A percentile compares a stretch with the other conserved stretches of the same genome.
Conservation (phyloP, 2,888 invertebrate species). For the Folsomia manolachei region DNA sequence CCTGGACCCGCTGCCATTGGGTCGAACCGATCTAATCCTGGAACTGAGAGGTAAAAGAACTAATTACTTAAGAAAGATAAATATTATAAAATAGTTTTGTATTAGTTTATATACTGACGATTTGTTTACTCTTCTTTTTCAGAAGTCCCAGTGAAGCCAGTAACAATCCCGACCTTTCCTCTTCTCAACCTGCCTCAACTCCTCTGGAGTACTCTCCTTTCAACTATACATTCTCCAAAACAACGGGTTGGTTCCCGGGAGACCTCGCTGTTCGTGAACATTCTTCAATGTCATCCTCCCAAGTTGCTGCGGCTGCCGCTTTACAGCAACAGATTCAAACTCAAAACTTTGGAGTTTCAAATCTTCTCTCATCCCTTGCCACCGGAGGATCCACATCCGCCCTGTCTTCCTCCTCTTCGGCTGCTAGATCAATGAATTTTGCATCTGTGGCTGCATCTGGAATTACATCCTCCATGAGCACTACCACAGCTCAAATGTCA, state of each 20-base stretch:
- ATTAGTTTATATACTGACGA: neutral
- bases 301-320: neutral
- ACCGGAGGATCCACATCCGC: conserved; percentile 28
- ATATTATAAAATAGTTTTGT: too few species aligned
- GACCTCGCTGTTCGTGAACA: conserved; percentile 38
- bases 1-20: conserved; percentile 25
- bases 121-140: neutral
- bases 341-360: conserved; percentile 10
- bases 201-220: conserved; percentile 80
- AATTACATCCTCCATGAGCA: conserved; percentile 51
- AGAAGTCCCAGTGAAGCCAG: conserved; percentile 16
- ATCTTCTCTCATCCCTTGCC: conserved; percentile 20
- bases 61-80: too few species aligned
- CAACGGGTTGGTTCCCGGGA: conserved; percentile 53
- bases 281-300: conserved; percentile 18
- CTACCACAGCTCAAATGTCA: conserved; percentile 44
- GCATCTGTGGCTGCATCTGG: conserved; percentile 67
- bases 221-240: conserved; percentile 68
- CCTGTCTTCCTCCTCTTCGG: conserved; percentile 23
- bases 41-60: conserved; percentile 9
- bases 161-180: neutral
- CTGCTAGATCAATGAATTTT: conserved; percentile 62
- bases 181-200: conserved; percentile 13
- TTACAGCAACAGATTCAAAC: neutral
- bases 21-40: conserved; percentile 2